Percentiles rank a stretch among this genome's conserved stretches.
Evolutionary conservation across 2,888 invertebrate genomes (phyloP).

Genomic region (Acheta domesticus): DNA sequence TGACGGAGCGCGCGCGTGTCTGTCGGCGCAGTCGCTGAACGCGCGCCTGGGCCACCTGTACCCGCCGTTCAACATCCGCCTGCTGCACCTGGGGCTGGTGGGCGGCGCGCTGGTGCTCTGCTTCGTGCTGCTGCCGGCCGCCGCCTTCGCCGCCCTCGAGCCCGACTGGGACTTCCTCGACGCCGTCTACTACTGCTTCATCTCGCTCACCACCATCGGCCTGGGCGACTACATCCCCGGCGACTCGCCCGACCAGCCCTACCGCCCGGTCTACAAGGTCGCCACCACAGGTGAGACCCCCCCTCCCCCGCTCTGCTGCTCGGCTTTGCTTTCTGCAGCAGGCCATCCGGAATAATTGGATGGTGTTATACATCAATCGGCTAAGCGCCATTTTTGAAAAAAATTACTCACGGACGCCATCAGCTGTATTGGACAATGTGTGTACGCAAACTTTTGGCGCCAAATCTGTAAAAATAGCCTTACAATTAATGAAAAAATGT

Average conservation of each 20-base stretch:
- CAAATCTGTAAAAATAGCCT: too few relatives aligned
- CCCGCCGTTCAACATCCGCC: conserved; percentile 69
- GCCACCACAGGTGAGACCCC: conserved; percentile 72
- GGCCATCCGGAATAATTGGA: too few relatives aligned
- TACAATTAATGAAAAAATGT: too few relatives aligned
- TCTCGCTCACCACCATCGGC: conserved; percentile 84
- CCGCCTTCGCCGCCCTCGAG: conserved; percentile 70
- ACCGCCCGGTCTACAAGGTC: conserved; percentile 78
- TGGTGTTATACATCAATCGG: too few relatives aligned
- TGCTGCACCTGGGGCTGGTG: conserved; percentile 70
- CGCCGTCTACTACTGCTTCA: conserved; percentile 87
- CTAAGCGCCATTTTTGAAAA: too few relatives aligned
- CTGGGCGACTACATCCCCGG: conserved; percentile 88
- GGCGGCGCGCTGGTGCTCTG: conserved; percentile 51
- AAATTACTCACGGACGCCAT: too few relatives aligned
- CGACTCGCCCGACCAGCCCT: conserved; percentile 70
- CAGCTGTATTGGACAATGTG: too few relatives aligned
- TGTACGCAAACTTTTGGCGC: too few relatives aligned
- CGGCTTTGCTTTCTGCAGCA: too few relatives aligned
- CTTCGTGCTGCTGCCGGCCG: conserved; percentile 73
- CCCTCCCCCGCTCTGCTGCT: too few relatives aligned
- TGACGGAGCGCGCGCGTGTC: too few relatives aligned
- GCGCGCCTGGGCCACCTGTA: conserved; percentile 68
- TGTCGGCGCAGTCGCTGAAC: conserved; percentile 56
- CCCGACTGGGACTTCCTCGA: conserved; percentile 81